Percentiles rank a stretch among this genome's conserved stretches.
These are phyloP conservation scores for Pollenia amentaria DNA, from an alignment of 2,888 invertebrate genomes.

Conservation along the genomic window DNA sequence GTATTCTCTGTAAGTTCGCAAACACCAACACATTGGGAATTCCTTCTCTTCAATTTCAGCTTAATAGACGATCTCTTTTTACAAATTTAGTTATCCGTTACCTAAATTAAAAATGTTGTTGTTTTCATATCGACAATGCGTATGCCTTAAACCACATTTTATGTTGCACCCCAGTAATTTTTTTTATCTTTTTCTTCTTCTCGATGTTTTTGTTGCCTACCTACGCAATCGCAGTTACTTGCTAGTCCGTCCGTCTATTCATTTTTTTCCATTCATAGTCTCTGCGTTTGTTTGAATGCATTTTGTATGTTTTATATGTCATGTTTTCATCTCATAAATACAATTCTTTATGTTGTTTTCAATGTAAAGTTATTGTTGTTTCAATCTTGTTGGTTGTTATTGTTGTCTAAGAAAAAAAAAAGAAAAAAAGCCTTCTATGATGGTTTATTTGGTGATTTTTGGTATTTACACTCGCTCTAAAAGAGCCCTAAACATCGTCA, in stretches of 20 bases:
- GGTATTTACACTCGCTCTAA: slow-evolving; percentile 29
- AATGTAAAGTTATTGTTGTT: slow-evolving; percentile 33
- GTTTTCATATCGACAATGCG: neutral
- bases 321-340: slow-evolving; percentile 62
- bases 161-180: slow-evolving; percentile 36
- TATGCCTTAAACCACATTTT: slow-evolving; percentile 31
- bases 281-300: neutral
- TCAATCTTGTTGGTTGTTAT: slow-evolving; percentile 9
- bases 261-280: slow-evolving; percentile 15
- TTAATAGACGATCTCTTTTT: neutral
- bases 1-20: too few species aligned
- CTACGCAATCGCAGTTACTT: slow-evolving; percentile 54
- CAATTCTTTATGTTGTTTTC: slow-evolving; percentile 41
- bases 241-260: neutral
- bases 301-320: slow-evolving; percentile 49
- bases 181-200: neutral
- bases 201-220: slow-evolving; percentile 29
- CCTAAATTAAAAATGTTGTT: slow-evolving; percentile 43
- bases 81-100: neutral
- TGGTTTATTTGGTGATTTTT: slow-evolving; percentile 36
- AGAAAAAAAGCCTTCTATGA: neutral
- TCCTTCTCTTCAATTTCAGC: too few species aligned
- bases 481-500: slow-evolving; percentile 35
- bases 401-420: neutral
- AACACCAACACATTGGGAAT: too few species aligned